phyloP scores from a whole-genome alignment of 2,797 vertebrate genomes.

The Agapornis canus region DNA sequence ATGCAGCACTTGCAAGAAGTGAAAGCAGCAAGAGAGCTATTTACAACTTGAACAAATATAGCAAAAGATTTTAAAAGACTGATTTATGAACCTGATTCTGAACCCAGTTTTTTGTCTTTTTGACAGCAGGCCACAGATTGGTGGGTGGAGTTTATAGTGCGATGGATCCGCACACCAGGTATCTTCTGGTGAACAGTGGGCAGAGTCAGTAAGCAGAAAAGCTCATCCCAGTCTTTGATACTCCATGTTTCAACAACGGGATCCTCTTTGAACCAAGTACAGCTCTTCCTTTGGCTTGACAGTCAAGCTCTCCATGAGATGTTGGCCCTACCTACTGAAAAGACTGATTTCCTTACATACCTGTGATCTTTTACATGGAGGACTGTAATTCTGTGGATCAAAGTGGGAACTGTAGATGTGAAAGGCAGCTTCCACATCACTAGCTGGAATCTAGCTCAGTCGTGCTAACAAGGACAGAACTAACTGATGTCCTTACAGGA shows the following conservation, averaged over 20 bases:
- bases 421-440: background rate
- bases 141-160: background rate
- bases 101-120: background rate
- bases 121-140: background rate
- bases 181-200: background rate
- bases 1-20: accelerated
- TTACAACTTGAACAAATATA: background rate
- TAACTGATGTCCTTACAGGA: background rate
- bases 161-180: background rate
- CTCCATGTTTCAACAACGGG: background rate
- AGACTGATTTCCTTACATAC: background rate
- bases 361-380: background rate
- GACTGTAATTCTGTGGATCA: background rate
- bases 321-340: background rate
- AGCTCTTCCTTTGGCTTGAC: background rate
- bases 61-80: background rate
- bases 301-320: background rate
- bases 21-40: background rate
- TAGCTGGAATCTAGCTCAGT: background rate
- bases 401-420: background rate
- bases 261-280: background rate
- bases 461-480: accelerated
- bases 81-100: background rate
- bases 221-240: background rate
- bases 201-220: background rate